Percentiles rank a stretch among this genome's conserved stretches.
Conservation (phyloP, 2,888 invertebrate genomes). For the Orthosia cruda region DNA sequence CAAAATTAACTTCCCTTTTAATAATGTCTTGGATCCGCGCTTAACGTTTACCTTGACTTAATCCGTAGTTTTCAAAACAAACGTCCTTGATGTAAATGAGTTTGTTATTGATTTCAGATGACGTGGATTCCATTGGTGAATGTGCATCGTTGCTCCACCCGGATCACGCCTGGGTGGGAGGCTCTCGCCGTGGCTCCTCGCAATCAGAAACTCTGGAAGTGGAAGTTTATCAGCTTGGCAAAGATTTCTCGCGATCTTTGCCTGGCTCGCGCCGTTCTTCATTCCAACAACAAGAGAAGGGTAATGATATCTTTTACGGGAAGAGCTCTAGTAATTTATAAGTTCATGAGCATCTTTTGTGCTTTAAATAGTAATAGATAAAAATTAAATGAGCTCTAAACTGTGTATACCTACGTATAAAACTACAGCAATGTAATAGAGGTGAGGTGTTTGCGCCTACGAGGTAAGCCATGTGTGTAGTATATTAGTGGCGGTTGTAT, state of each 20-base stretch:
- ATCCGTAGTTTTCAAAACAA: constrained; percentile 38
- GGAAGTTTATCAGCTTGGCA: constrained; percentile 96
- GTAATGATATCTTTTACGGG: constrained; percentile 74
- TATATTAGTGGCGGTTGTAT: constrained; percentile 72
- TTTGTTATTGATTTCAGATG: constrained; percentile 86
- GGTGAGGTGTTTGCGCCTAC: neutral
- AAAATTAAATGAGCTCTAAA: constrained; percentile 2
- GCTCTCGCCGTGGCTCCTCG: constrained; percentile 96
- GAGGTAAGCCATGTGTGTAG: constrained; percentile 42
- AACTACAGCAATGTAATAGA: constrained; percentile 8
- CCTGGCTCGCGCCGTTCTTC: constrained; percentile 97
- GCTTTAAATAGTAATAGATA: neutral
- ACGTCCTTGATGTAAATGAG: constrained; percentile 28
- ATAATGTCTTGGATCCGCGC: constrained; percentile 67
- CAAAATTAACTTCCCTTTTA: constrained; percentile 12
- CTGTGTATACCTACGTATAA: neutral
- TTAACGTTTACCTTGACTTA: constrained; percentile 69
- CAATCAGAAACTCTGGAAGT: constrained; percentile 97
- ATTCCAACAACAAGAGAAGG: constrained; percentile 94
- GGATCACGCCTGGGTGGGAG: constrained; percentile 96
- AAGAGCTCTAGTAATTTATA: constrained; percentile 7
- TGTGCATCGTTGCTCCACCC: constrained; percentile 96
- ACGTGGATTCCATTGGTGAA: constrained; percentile 95
- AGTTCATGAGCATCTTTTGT: constrained; percentile 9
- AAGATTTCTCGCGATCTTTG: constrained; percentile 96